phyloP scores from a whole-genome alignment of 1,140 invertebrate species.

The Bursaphelenchus mucronatus region DNA sequence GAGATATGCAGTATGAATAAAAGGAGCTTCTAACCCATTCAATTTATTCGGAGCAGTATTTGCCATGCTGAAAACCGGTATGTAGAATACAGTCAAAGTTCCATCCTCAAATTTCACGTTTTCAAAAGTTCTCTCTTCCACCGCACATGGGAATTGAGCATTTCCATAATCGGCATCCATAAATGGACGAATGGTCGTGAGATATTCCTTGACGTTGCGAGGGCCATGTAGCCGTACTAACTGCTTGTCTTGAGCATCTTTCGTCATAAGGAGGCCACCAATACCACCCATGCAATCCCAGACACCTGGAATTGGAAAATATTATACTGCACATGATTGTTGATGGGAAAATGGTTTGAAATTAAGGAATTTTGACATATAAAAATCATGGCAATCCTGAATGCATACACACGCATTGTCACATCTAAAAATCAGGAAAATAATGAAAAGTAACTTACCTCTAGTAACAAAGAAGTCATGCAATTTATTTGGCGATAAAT shows the following conservation, averaged over 20 bases:
- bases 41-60: background rate
- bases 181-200: slow-evolving; percentile 13
- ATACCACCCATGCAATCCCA: slow-evolving; percentile 19
- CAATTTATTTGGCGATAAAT: too few relatives aligned
- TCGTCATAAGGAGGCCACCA: slow-evolving; percentile 2
- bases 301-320: slow-evolving; percentile 5
- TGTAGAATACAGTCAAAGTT: slow-evolving; percentile 4
- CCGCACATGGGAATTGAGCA: background rate
- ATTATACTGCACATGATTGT: too few relatives aligned
- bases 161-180: background rate
- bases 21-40: background rate
- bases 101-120: slow-evolving; percentile 9
- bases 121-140: slow-evolving; percentile 10
- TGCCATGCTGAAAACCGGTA: slow-evolving; percentile 7
- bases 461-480: too few relatives aligned
- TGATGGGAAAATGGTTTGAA: too few relatives aligned
- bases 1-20: background rate
- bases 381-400: too few relatives aligned
- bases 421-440: too few relatives aligned
- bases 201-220: slow-evolving; percentile 1
- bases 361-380: too few relatives aligned
- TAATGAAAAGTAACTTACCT: too few relatives aligned
- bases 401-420: too few relatives aligned
- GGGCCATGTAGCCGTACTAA: slow-evolving; percentile 5
- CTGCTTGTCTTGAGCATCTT: slow-evolving; percentile 2